phyloP scores from a whole-genome alignment of 2,113 vertebrate species.

The Herpailurus yagouaroundi region DNA sequence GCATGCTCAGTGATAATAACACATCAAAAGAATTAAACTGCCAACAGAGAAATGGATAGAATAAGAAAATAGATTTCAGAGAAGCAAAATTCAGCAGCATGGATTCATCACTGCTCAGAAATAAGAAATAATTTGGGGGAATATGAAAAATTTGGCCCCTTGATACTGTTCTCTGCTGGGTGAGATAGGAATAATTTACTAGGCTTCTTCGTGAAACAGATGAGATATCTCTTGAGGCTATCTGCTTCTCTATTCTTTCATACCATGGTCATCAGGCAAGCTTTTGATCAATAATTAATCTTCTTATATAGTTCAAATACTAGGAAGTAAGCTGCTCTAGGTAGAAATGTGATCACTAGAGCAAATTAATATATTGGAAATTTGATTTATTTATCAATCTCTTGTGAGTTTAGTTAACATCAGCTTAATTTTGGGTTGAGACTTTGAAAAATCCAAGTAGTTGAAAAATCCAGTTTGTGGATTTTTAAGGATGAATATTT shows the following conservation, averaged over 20 bases:
- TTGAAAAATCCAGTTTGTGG: not conserved
- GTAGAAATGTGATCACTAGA: conserved; percentile 17
- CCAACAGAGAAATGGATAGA: not conserved
- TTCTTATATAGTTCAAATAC: conserved; percentile 50
- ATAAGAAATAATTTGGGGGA: not conserved
- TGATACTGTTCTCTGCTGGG: not conserved
- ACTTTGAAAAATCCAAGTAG: not conserved
- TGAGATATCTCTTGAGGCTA: not conserved
- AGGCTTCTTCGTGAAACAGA: conserved; percentile 11
- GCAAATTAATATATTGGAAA: conserved; percentile 58
- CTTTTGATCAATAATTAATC: conserved; percentile 71
- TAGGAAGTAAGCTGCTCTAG: not conserved
- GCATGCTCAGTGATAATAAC: not conserved
- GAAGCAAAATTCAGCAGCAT: not conserved
- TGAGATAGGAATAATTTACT: conserved; percentile 53
- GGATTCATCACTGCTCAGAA: not conserved
- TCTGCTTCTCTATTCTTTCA: conserved; percentile 46
- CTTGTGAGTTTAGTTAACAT: conserved; percentile 29
- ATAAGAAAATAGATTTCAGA: not conserved
- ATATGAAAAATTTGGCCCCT: conserved; percentile 4
- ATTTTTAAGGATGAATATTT: conserved; percentile 26
- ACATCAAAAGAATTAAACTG: not conserved
- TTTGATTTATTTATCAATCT: conserved; percentile 62
- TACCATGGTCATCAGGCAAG: conserved; percentile 26
- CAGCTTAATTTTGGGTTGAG: not conserved